phyloP scores from a whole-genome alignment of 2,888 invertebrate species.

The Leptogaster cylindrica region DNA sequence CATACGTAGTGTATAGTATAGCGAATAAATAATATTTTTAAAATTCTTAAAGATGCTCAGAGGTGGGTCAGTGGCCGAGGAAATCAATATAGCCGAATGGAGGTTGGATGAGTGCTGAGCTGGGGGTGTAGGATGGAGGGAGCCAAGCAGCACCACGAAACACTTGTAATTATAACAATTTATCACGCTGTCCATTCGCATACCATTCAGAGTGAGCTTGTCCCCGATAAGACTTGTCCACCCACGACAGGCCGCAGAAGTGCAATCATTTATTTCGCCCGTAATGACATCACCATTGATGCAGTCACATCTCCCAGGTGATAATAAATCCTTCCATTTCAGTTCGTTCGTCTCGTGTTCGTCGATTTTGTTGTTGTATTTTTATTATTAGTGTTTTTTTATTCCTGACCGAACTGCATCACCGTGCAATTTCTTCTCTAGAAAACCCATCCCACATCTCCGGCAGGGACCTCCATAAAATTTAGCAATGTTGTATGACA shows the following conservation, averaged over 20 bases:
- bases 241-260: conserved; percentile 19
- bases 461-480: conserved; percentile 36
- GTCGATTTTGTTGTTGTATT: not conserved
- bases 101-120: no score
- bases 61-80: no score
- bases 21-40: no score
- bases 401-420: no score
- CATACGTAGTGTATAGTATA: no score
- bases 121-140: no score
- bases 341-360: conserved; percentile 1
- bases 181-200: conserved; percentile 34
- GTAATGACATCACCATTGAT: conserved; percentile 39
- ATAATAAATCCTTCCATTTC: conserved; percentile 40
- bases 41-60: no score
- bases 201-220: conserved; percentile 31
- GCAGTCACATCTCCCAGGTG: conserved; percentile 28
- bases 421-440: not conserved
- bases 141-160: conserved; percentile 22
- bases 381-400: not conserved
- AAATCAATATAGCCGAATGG: no score
- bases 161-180: conserved; percentile 36
- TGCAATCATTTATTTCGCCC: conserved; percentile 34
- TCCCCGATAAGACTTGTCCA: conserved; percentile 39
- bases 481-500: conserved; percentile 42
- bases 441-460: conserved; percentile 23